Evolutionary conservation across 2,888 invertebrate species (phyloP).

Genomic region (Campoplex nolae): DNA sequence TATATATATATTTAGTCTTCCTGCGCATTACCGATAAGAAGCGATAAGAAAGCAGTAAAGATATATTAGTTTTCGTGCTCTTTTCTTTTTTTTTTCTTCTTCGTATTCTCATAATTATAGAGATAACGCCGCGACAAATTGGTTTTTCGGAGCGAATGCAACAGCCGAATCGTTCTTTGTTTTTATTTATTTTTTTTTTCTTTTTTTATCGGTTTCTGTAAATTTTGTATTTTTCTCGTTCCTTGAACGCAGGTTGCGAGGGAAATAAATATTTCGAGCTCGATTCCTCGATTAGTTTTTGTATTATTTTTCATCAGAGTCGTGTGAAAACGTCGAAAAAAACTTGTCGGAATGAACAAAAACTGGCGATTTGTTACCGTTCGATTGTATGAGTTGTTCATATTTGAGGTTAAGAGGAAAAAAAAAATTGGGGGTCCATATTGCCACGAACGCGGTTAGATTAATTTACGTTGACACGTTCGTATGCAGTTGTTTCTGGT

Average conservation of each 20-base stretch:
- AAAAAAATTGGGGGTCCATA: neutral
- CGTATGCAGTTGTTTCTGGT: neutral
- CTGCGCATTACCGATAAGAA: conserved; percentile 43
- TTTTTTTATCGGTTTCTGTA: neutral
- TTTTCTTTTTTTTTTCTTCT: neutral
- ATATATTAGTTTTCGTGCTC: conserved; percentile 40
- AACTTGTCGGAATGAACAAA: too few species aligned
- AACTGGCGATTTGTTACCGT: too few species aligned
- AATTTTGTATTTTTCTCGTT: too few species aligned
- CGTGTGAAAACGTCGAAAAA: too few species aligned
- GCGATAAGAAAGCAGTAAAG: conserved; percentile 46
- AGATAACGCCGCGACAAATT: conserved; percentile 55
- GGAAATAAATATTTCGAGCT: too few species aligned
- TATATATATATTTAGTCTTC: conserved; percentile 28
- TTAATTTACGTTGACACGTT: neutral
- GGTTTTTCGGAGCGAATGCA: conserved; percentile 19
- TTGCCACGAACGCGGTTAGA: neutral
- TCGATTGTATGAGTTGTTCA: too few species aligned
- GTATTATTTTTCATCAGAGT: too few species aligned
- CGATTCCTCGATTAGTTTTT: too few species aligned
- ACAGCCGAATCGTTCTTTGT: neutral
- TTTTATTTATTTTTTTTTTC: neutral
- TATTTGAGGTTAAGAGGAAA: neutral
- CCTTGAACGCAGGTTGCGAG: too few species aligned
- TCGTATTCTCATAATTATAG: conserved; percentile 45